Conservation (phyloP, 2,888 invertebrate species). For the Mythimna albipuncta region DNA sequence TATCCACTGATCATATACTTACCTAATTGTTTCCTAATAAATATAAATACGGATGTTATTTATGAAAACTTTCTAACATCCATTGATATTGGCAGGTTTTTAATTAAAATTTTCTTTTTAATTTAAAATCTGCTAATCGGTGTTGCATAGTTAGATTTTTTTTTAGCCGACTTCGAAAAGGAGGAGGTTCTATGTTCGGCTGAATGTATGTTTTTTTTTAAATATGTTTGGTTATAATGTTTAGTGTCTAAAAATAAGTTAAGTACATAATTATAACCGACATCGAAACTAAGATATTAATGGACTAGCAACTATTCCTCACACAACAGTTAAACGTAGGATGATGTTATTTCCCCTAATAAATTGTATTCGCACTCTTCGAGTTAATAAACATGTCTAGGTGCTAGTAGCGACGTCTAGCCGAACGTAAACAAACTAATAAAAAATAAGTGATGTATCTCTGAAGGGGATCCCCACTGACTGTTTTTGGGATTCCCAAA, state of each 20-base stretch:
- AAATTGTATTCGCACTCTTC: slow-evolving; percentile 24
- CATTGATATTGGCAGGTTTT: no score
- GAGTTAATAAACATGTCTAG: slow-evolving; percentile 11
- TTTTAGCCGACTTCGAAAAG: no score
- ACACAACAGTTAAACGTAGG: neutral
- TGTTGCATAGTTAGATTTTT: no score
- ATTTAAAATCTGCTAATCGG: no score
- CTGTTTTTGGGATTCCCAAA: neutral
- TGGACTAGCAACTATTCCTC: slow-evolving; percentile 6
- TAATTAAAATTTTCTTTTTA: no score
- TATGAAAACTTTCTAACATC: no score
- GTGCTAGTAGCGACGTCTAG: neutral
- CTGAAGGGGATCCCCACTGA: neutral
- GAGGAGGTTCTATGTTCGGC: no score
- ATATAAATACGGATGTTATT: no score
- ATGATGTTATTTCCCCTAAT: slow-evolving; percentile 8
- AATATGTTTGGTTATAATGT: neutral
- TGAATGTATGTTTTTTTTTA: no score
- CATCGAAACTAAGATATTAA: slow-evolving; percentile 7
- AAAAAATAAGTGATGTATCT: neutral
- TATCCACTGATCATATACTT: no score
- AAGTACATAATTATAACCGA: neutral
- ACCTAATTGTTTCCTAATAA: no score
- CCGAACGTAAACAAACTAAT: slow-evolving; percentile 16
- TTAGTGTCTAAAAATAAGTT: neutral